Evolutionary conservation across 2,888 invertebrate species (phyloP).

Genomic region (Micoletzkya japonica): DNA sequence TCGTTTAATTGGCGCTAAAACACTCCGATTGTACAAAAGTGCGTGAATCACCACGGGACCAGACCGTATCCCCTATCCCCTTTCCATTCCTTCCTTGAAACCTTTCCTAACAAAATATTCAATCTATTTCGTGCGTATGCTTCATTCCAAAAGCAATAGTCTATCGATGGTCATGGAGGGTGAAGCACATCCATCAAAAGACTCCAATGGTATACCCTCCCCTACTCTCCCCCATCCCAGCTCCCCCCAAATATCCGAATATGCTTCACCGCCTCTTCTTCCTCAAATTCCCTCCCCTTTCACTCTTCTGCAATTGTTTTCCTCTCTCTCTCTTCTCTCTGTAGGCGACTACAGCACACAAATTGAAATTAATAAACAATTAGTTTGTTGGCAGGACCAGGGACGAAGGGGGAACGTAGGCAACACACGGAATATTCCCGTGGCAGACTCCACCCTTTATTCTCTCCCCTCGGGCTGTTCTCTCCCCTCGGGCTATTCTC

Average conservation of each 20-base stretch:
- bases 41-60: neutral
- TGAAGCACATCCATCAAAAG: too few relatives aligned
- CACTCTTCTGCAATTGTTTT: too few relatives aligned
- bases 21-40: too few relatives aligned
- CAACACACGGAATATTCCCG: neutral
- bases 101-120: too few relatives aligned
- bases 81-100: too few relatives aligned
- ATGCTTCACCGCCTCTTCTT: neutral
- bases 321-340: too few relatives aligned
- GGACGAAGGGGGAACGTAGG: neutral
- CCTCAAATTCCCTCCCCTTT: neutral
- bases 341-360: slow-evolving; percentile 6
- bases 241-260: neutral
- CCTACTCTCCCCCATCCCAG: neutral
- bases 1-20: too few relatives aligned
- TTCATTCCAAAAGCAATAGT: too few relatives aligned
- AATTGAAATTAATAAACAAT: slow-evolving; percentile 25
- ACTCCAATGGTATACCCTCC: too few relatives aligned
- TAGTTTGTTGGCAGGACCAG: slow-evolving; percentile 6
- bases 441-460: neutral
- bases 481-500: neutral
- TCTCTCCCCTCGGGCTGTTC: neutral
- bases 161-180: too few relatives aligned
- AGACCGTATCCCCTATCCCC: neutral
- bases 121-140: too few relatives aligned